These are phyloP conservation scores for Conistra vaccinii DNA, from an alignment of 2,888 invertebrate genomes.

Conservation along the genomic window DNA sequence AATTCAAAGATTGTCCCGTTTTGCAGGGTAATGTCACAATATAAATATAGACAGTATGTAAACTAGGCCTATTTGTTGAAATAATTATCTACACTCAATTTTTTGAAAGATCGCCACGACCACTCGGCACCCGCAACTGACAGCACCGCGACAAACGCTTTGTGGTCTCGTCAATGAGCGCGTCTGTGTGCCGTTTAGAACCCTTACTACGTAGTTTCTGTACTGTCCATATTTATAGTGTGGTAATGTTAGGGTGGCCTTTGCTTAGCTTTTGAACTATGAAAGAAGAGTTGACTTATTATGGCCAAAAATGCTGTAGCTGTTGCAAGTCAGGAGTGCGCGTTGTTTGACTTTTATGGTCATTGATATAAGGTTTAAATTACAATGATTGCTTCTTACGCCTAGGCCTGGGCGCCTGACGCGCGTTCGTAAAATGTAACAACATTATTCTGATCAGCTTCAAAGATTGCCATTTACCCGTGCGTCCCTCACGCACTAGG, in stretches of 20 bases:
- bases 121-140: too few relatives aligned
- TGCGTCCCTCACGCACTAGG: too few relatives aligned
- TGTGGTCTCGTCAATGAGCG: too few relatives aligned
- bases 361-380: not conserved
- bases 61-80: too few relatives aligned
- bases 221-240: too few relatives aligned
- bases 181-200: too few relatives aligned
- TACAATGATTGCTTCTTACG: not conserved
- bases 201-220: too few relatives aligned
- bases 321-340: not conserved
- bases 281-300: not conserved
- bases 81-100: too few relatives aligned
- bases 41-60: too few relatives aligned
- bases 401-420: not conserved
- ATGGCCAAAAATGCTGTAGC: not conserved
- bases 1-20: not conserved
- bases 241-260: not conserved
- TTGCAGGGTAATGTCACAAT: not conserved
- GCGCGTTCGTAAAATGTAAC: too few relatives aligned
- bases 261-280: constrained; percentile 8
- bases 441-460: not conserved
- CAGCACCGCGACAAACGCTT: too few relatives aligned
- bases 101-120: too few relatives aligned
- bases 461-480: not conserved
- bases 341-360: not conserved